These are phyloP conservation scores for Synaphobranchus kaupii DNA, from an alignment of 2,797 vertebrate genomes.

Conservation along the genomic window DNA sequence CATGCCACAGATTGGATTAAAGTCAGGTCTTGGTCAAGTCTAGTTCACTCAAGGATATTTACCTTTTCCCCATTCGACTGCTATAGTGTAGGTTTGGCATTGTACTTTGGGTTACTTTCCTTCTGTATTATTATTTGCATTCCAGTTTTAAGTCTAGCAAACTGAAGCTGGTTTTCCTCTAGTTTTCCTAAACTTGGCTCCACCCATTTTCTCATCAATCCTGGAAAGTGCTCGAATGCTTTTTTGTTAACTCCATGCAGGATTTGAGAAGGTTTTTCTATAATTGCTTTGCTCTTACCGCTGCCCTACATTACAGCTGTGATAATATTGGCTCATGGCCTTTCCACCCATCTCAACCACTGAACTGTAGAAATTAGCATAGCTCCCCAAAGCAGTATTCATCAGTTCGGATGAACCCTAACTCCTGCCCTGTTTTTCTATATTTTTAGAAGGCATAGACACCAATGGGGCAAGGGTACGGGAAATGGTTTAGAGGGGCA, in stretches of 20 bases:
- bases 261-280: background rate
- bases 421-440: slow-evolving; percentile 1
- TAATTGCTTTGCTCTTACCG: slow-evolving; percentile 4
- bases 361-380: slow-evolving; percentile 4
- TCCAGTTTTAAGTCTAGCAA: background rate
- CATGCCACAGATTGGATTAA: no score
- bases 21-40: no score
- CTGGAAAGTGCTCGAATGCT: no score
- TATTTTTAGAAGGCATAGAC: background rate
- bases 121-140: background rate
- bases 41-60: background rate
- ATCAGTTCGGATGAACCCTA: background rate
- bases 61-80: background rate
- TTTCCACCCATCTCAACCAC: background rate
- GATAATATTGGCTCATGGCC: background rate
- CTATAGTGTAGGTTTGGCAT: background rate
- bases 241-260: background rate
- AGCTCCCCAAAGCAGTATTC: slow-evolving; percentile 3
- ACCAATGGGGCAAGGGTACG: background rate
- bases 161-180: background rate
- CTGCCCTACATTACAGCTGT: background rate
- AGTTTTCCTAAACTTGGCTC: no score
- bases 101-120: background rate
- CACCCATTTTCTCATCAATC: no score
- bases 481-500: background rate